Base-by-base conservation (phyloP, 2,113 vertebrate genomes). In the Oenanthe melanoleuca region DNA sequence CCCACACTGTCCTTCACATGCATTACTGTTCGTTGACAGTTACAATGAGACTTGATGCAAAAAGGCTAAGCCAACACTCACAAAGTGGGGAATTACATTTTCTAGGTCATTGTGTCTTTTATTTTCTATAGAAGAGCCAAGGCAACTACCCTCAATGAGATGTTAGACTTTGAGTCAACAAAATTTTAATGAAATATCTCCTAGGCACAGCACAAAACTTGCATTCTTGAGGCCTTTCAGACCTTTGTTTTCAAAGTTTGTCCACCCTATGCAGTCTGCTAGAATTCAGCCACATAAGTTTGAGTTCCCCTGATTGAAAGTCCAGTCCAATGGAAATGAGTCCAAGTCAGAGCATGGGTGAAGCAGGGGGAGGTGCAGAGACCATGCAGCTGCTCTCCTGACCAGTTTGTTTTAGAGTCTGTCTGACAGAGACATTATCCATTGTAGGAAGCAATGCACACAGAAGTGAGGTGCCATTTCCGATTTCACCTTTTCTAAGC, bases 101-200 rank as follows among this genome's bases (percentile, higher is more conserved):
- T 40, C 17, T 53, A 37, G 28, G 6, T 40, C 17, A 64, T 45
- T 53, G 7, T 23, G 9, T 53, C 31, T 34, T 80, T 77, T n/a
- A 19, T 56, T 74, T 73, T 56, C n/a, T 50, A 8, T 21, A 26
- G 37, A 66, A 70, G 37, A 53, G 15, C 28, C 23, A 31, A 34
- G 44, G 45, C 0, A 2, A 31, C 9, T 28, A 40, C 12, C 9
- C 12, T 42, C 26, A 60, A 59, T 2, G 6, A 44, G 6, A 33
- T 9, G 2, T 69, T 86, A 75, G 37, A 44, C 40, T 86, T 88
- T 37, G 6, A 15, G 34, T 21, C 25, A 9, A 31, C 29, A 55
- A 12, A 66, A 52, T 29, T 25, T 56, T 61, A 33, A 22, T 52
- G 55, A 60, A 71, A 47, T 0, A 0, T 11, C 34, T 86, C 50